phyloP scores from a whole-genome alignment of 53 echinoderm and acorn worm species.

The Henricia sp. region DNA sequence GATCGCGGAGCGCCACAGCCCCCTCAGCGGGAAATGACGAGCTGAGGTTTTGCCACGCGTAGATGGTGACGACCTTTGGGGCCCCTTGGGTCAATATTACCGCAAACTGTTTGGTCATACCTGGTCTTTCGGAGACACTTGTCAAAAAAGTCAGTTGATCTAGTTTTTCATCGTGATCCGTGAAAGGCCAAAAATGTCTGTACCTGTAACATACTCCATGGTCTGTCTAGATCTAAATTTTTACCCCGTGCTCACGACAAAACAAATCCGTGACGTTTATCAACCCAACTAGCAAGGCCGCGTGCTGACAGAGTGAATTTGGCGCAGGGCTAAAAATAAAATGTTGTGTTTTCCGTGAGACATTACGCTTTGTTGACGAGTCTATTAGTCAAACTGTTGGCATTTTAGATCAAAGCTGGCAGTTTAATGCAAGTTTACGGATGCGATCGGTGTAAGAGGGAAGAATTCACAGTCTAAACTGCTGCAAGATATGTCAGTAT shows the following conservation, averaged over 20 bases:
- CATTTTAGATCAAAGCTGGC: background rate
- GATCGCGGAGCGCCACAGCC: background rate
- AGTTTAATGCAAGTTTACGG: constrained; percentile 3
- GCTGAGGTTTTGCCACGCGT: constrained; percentile 44
- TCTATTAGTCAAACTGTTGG: background rate
- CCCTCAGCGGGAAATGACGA: constrained; percentile 52
- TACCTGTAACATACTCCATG: too few species aligned
- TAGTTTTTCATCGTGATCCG: background rate
- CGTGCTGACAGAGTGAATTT: constrained; percentile 40
- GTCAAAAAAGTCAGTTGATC: constrained; percentile 32
- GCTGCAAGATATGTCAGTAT: too few species aligned
- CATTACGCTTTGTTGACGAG: background rate
- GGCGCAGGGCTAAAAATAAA: constrained; percentile 52
- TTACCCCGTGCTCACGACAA: constrained; percentile 16
- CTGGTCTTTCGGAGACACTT: constrained; percentile 10
- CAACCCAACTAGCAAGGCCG: background rate
- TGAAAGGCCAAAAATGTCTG: background rate
- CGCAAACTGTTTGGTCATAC: constrained; percentile 55
- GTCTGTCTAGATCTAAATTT: constrained; percentile 20
- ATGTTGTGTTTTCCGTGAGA: constrained; percentile 38
- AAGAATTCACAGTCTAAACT: too few species aligned
- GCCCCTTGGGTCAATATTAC: background rate
- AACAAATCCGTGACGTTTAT: constrained; percentile 22
- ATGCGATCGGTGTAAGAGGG: constrained; percentile 1
- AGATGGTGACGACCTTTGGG: constrained; percentile 52